Base-by-base conservation (phyloP, 92 coral and sea anemone genomes). In the Porites evermanni region DNA sequence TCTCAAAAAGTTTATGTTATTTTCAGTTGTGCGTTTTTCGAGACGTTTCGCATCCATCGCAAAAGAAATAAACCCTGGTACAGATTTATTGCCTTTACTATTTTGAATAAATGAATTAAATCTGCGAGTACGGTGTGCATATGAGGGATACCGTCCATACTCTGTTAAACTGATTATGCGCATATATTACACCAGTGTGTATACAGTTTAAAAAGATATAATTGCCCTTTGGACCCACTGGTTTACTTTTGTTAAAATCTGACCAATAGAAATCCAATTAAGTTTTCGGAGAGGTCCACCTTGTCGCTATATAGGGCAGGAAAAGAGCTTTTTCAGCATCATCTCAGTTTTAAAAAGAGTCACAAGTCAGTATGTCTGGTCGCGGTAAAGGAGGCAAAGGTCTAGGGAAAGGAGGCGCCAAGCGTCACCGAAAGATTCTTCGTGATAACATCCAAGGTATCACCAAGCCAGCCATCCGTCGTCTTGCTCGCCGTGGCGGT, bases 361-460 rank as follows among this genome's bases (percentile, higher is more conserved):
- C 24, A 23, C 26, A 38, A 67, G 9, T 50, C 83, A 79, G 65
- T 14, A 90, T 92, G 94, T 94, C 97, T 78, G 95, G 97, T 68
- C 92, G 97, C 61, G 97, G 97, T 67, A 94, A 92, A 87, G 98
- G 95, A 90, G 96, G 98, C 83, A 93, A 94, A 90, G 96, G 98
- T 90, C 90, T 94, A 74, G 98, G 98, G 86, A 94, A 94, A 81
- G 98, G 98, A 90, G 98, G 98, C 83, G 96, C 98, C 89, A 94
- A 94, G 96, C 96, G 98, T 82, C 98, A 94, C 87, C 91, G 98
- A 51, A 94, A 94, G 78, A 94, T 94, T 91, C 95, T 94, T 69
- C 98, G 98, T 67, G 98, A 94, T 75, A 94, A 94, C 96, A 94
- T 94, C 91, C 96, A 93, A 91, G 98, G 96, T 64, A 94, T 94